Conservation (phyloP, 2,888 invertebrate species). For the Zygaena filipendulae region DNA sequence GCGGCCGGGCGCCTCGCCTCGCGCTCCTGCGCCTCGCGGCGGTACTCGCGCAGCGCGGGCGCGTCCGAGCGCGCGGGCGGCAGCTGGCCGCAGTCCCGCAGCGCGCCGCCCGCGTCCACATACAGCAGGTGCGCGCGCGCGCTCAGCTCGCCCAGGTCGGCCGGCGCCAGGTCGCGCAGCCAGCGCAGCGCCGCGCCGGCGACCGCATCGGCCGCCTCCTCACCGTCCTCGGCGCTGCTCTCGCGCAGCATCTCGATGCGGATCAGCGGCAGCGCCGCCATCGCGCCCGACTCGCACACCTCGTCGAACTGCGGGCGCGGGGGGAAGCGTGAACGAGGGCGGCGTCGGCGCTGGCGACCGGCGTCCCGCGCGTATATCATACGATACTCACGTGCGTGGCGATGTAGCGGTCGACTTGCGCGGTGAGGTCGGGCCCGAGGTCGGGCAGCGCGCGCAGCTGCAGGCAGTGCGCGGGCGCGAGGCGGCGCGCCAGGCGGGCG, state of each 20-base stretch:
- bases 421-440: slow-evolving; percentile 65
- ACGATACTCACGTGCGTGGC: slow-evolving; percentile 73
- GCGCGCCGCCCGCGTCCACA: slow-evolving; percentile 77
- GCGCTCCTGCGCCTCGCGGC: slow-evolving; percentile 27
- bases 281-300: slow-evolving; percentile 67
- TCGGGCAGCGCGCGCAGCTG: slow-evolving; percentile 72
- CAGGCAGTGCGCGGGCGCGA: slow-evolving; percentile 81
- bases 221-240: slow-evolving; percentile 74
- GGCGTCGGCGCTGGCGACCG: slow-evolving; percentile 83
- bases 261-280: slow-evolving; percentile 74
- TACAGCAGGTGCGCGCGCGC: slow-evolving; percentile 81
- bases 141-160: slow-evolving; percentile 44
- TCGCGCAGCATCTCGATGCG: slow-evolving; percentile 81
- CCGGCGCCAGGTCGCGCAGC: too few species aligned
- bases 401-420: slow-evolving; percentile 74
- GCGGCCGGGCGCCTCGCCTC: slow-evolving; percentile 71
- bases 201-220: slow-evolving; percentile 64
- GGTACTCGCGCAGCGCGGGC: slow-evolving; percentile 79
- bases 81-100: slow-evolving; percentile 83
- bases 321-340: slow-evolving; percentile 73
- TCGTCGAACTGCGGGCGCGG: slow-evolving; percentile 74
- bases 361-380: too few species aligned
- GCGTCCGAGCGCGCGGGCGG: slow-evolving; percentile 74
- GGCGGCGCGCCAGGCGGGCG: slow-evolving; percentile 78
- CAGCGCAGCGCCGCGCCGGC: slow-evolving; percentile 74